Conservation (phyloP, 2,888 invertebrate genomes). For the Elaeidobius kamerunicus region DNA sequence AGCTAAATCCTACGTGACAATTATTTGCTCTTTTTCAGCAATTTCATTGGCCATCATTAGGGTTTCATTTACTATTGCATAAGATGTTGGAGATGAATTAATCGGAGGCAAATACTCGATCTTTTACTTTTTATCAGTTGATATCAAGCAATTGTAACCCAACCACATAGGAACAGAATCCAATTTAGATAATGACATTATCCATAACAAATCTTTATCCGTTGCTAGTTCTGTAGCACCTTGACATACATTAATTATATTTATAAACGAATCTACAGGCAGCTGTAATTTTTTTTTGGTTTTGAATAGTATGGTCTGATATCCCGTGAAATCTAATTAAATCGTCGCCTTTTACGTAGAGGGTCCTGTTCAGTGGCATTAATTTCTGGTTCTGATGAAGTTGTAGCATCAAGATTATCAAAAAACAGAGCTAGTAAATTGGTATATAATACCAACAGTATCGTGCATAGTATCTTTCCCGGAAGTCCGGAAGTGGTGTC, state of each 20-base stretch:
- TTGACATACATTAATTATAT: slow-evolving; percentile 10
- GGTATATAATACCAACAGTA: too few species aligned
- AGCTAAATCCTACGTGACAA: slow-evolving; percentile 42
- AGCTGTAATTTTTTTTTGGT: too few species aligned
- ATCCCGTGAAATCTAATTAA: too few species aligned
- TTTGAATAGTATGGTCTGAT: too few species aligned
- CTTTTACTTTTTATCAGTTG: slow-evolving; percentile 32
- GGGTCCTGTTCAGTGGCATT: too few species aligned
- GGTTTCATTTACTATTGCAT: slow-evolving; percentile 36
- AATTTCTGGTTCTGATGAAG: too few species aligned
- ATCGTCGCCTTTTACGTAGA: too few species aligned
- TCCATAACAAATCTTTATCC: slow-evolving; percentile 37
- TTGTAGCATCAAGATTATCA: too few species aligned
- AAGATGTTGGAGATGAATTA: slow-evolving; percentile 39
- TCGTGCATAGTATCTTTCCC: too few species aligned
- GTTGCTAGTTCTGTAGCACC: slow-evolving; percentile 30
- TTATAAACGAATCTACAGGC: neutral
- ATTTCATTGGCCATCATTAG: slow-evolving; percentile 34
- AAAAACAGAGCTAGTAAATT: too few species aligned
- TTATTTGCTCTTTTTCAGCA: slow-evolving; percentile 32
- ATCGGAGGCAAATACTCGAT: slow-evolving; percentile 40
- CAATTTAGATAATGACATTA: slow-evolving; percentile 30
- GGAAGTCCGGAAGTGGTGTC: too few species aligned
- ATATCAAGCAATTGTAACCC: slow-evolving; percentile 36
- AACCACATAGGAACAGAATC: slow-evolving; percentile 39